These are phyloP conservation scores for Xyrauchen texanus DNA, from an alignment of 2,113 vertebrate genomes.

Conservation along the genomic window DNA sequence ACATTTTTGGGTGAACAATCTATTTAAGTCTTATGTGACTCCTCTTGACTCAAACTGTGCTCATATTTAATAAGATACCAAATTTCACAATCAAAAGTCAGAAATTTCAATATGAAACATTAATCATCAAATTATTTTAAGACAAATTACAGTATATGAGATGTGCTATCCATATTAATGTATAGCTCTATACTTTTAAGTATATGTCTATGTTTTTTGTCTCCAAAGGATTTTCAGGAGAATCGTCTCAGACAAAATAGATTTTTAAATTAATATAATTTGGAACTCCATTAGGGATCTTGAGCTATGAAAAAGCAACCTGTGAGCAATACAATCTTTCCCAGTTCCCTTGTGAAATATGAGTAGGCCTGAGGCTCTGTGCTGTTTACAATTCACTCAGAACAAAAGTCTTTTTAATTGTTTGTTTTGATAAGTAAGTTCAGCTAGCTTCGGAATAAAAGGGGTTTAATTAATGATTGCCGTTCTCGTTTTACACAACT, in stretches of 20 bases:
- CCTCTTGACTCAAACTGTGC: too few species aligned
- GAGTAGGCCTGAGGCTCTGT: constrained; percentile 21
- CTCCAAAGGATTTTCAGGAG: not conserved
- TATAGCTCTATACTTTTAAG: too few species aligned
- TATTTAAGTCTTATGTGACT: too few species aligned
- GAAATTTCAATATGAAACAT: too few species aligned
- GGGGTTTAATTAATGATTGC: constrained; percentile 66
- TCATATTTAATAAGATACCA: too few species aligned
- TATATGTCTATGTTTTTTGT: not conserved
- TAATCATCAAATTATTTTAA: too few species aligned
- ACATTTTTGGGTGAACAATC: too few species aligned
- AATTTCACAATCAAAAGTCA: too few species aligned
- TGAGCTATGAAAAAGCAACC: not conserved
- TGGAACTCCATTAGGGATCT: too few species aligned
- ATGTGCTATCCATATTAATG: too few species aligned
- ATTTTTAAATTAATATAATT: not conserved
- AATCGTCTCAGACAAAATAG: not conserved
- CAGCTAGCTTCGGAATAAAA: not conserved
- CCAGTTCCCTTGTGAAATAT: constrained; percentile 48
- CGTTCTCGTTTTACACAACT: constrained; percentile 64
- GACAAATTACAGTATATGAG: too few species aligned
- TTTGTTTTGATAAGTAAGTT: constrained; percentile 37
- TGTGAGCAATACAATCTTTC: constrained; percentile 15
- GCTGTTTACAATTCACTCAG: constrained; percentile 36
- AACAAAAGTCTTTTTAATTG: constrained; percentile 17